These are phyloP conservation scores for Heterodera schachtii DNA, from an alignment of 1,140 invertebrate genomes.

Conservation along the genomic window DNA sequence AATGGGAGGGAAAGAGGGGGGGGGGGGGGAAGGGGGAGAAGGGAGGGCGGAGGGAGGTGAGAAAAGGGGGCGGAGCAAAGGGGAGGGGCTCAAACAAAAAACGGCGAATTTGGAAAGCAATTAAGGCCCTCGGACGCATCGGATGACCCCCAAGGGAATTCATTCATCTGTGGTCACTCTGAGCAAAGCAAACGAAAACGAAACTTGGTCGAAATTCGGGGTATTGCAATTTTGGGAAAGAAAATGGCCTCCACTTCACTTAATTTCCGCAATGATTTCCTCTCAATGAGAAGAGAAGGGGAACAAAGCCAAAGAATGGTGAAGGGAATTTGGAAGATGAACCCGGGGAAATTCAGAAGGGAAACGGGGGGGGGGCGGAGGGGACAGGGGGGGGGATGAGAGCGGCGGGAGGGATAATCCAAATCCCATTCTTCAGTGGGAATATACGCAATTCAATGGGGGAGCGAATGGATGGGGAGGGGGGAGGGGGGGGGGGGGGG, in stretches of 20 bases:
- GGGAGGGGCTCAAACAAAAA: neutral
- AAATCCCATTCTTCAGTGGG: neutral
- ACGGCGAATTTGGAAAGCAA: neutral
- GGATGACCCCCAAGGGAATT: constrained; percentile 13
- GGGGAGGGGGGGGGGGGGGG: neutral
- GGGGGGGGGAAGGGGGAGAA: neutral
- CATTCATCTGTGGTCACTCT: constrained; percentile 6
- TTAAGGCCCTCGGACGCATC: constrained; percentile 2
- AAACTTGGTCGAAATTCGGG: neutral
- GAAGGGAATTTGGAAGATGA: constrained; percentile 1
- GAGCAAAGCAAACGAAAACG: neutral
- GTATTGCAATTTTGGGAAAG: neutral
- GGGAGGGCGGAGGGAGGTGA: neutral
- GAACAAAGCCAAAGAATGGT: neutral
- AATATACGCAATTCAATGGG: constrained; percentile 10
- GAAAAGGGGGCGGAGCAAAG: constrained; percentile 16
- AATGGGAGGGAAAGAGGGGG: neutral
- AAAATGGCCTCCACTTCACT: neutral
- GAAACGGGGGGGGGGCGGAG: neutral
- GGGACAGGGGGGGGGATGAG: neutral
- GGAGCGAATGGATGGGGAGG: neutral
- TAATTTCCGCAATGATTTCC: constrained; percentile 20
- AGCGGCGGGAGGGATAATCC: neutral
- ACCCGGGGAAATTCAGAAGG: neutral
- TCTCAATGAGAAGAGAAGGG: neutral